A percentile compares a stretch with the other conserved stretches of the same genome.
phyloP scores from a whole-genome alignment of 2,113 vertebrate genomes.

The Sylvia atricapilla region DNA sequence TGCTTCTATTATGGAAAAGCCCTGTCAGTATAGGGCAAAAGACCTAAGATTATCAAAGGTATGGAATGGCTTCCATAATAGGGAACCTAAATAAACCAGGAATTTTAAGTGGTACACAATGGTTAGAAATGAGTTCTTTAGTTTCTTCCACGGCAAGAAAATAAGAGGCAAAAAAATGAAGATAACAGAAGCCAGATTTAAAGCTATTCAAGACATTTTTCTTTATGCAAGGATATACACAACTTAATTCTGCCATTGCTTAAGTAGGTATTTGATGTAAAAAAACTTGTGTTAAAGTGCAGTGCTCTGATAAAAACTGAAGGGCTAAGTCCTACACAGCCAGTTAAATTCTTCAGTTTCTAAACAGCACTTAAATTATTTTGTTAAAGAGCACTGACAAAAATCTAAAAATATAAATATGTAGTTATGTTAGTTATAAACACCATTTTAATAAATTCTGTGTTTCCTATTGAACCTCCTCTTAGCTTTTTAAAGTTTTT shows the following conservation, averaged over 20 bases:
- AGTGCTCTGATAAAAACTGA: background rate
- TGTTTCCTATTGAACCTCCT: background rate
- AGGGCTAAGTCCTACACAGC: background rate
- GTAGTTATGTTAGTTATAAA: background rate
- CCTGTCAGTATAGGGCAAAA: background rate
- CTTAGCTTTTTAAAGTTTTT: background rate
- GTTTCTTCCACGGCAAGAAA: background rate
- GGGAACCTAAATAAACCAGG: background rate
- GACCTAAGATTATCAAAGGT: background rate
- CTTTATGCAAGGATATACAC: background rate
- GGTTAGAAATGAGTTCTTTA: background rate
- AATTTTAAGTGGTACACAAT: background rate
- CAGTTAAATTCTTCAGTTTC: background rate
- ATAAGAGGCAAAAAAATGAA: background rate
- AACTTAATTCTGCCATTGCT: background rate
- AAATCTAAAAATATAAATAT: background rate
- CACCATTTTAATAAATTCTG: background rate
- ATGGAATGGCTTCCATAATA: background rate
- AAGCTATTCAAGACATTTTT: background rate
- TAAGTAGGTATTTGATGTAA: background rate
- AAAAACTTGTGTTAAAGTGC: background rate
- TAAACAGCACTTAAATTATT: background rate
- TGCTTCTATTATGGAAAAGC: background rate
- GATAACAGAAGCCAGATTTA: background rate
- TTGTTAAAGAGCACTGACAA: background rate